phyloP scores from a whole-genome alignment of 2,888 invertebrate genomes.

The Phlogophora meticulosa region DNA sequence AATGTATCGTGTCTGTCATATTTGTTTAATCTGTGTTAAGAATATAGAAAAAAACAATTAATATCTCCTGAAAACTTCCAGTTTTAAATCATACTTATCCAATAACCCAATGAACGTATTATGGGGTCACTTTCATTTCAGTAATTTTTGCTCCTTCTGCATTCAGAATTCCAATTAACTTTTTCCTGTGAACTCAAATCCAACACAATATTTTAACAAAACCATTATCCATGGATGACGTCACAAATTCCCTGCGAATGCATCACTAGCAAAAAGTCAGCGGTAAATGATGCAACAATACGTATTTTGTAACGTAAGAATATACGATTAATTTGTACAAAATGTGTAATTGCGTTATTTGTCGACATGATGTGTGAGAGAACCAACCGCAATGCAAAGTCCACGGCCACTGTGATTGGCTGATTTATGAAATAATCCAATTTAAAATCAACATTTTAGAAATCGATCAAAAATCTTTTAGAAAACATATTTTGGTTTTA shows the following conservation, averaged over 20 bases:
- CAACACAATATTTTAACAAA: neutral
- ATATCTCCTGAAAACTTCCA: neutral
- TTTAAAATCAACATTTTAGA: neutral
- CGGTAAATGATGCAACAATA: constrained; percentile 37
- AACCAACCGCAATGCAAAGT: constrained; percentile 10
- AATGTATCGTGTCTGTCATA: too few relatives aligned
- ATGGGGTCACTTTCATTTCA: neutral
- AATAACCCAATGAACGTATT: neutral
- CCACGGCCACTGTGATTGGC: neutral
- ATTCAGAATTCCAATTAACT: neutral
- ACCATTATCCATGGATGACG: constrained; percentile 31
- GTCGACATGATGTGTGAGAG: neutral
- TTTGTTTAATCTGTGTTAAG: neutral
- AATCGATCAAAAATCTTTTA: too few relatives aligned
- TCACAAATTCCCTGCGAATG: constrained; percentile 48
- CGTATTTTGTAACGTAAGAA: constrained; percentile 19
- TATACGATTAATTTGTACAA: constrained; percentile 21
- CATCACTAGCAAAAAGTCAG: constrained; percentile 22
- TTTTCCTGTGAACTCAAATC: neutral
- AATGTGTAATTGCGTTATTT: constrained; percentile 27
- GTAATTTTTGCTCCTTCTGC: too few relatives aligned
- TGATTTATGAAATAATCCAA: neutral
- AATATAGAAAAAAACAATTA: neutral
- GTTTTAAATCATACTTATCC: neutral
- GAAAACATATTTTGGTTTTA: too few relatives aligned